Evolutionary conservation across 2,797 vertebrate species (phyloP).

Genomic region (Pelodytes ibericus): DNA sequence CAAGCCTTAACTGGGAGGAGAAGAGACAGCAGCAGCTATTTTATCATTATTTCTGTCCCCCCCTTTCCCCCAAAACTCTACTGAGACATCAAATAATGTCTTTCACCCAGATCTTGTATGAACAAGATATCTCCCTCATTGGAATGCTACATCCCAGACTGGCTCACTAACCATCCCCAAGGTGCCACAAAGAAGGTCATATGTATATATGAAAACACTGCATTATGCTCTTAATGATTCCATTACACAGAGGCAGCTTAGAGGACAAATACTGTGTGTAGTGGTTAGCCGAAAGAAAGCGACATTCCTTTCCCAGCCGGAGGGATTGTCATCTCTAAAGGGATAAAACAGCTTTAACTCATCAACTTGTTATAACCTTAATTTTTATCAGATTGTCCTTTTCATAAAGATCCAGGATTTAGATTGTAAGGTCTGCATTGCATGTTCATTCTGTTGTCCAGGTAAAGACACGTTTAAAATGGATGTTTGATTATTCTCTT

Average conservation of each 20-base stretch:
- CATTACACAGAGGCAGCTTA: conserved; percentile 9
- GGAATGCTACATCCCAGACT: background rate
- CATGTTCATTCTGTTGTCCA: background rate
- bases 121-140: background rate
- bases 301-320: background rate
- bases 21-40: no score
- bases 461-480: background rate
- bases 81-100: background rate
- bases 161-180: conserved; percentile 14
- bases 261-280: conserved; percentile 25
- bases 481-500: background rate
- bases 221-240: conserved; percentile 14
- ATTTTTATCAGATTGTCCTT: background rate
- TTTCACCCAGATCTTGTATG: background rate
- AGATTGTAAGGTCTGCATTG: background rate
- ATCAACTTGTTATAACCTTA: background rate
- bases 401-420: background rate
- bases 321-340: background rate
- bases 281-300: background rate
- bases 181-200: conserved; percentile 38
- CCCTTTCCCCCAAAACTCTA: no score
- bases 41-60: no score
- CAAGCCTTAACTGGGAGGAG: no score
- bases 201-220: conserved; percentile 37
- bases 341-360: background rate